These are phyloP conservation scores for Octopus sinensis DNA, from an alignment of 1,140 invertebrate species.

Conservation along the genomic window DNA sequence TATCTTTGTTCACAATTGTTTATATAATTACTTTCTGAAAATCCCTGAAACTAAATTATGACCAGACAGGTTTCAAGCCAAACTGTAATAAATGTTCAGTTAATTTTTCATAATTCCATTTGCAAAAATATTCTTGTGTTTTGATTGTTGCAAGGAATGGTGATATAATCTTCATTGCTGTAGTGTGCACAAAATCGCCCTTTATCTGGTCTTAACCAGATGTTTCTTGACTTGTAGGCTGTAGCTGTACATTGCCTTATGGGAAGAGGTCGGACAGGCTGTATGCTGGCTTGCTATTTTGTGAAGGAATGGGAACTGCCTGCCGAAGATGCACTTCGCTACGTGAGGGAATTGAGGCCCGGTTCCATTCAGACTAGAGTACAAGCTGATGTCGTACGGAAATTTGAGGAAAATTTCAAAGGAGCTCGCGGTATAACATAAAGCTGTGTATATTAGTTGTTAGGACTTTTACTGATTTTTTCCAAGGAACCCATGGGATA, in stretches of 20 bases:
- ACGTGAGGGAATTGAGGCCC: conserved; percentile 64
- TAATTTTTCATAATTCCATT: too few species aligned
- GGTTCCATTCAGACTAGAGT: conserved; percentile 40
- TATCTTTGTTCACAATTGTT: too few species aligned
- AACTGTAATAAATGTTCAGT: too few species aligned
- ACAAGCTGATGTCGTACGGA: not conserved
- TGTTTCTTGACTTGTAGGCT: conserved; percentile 11
- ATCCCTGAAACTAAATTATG: too few species aligned
- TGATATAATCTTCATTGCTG: too few species aligned
- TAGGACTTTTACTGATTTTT: too few species aligned
- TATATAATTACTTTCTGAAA: too few species aligned
- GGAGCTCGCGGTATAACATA: not conserved
- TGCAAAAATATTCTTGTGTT: too few species aligned
- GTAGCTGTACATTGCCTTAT: not conserved
- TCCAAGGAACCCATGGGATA: too few species aligned
- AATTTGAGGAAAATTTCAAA: conserved; percentile 9
- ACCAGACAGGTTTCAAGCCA: too few species aligned
- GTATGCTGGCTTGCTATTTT: conserved; percentile 7
- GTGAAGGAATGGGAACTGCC: conserved; percentile 47
- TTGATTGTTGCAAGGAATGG: not conserved
- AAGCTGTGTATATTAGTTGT: not conserved
- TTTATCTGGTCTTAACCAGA: not conserved
- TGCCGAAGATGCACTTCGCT: conserved; percentile 66
- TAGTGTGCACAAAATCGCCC: not conserved
- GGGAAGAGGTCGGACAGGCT: not conserved